Conservation (phyloP, 2,888 invertebrate genomes). For the Drosophila diplacantha region DNA sequence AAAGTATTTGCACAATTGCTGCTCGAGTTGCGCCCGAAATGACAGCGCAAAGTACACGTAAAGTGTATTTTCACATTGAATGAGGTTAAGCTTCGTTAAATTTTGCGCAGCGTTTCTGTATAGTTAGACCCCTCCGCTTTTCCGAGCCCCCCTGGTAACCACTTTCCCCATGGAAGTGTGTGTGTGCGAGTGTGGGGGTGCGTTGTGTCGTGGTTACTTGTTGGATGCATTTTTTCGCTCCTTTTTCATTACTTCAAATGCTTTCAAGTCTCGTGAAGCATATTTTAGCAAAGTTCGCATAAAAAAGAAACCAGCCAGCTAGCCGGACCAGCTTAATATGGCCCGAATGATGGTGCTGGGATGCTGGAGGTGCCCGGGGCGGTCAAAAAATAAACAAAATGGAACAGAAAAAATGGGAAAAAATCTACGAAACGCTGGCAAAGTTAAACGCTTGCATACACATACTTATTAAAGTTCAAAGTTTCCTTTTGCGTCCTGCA, state of each 20-base stretch:
- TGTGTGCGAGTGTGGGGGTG: conserved; percentile 9
- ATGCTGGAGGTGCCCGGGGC: neutral
- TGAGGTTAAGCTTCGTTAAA: conserved; percentile 74
- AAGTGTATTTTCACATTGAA: conserved; percentile 71
- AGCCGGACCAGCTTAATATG: conserved; percentile 22
- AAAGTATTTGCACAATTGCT: conserved; percentile 74
- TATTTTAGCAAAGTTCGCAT: conserved; percentile 61
- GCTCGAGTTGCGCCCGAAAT: conserved; percentile 67
- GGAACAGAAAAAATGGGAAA: conserved; percentile 2
- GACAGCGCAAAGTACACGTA: conserved; percentile 72
- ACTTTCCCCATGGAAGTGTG: neutral
- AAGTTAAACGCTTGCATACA: conserved; percentile 54
- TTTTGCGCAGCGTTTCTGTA: conserved; percentile 54
- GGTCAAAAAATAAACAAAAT: conserved; percentile 20
- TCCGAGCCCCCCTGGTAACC: neutral
- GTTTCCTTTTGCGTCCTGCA: conserved; percentile 44
- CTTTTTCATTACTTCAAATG: conserved; percentile 64
- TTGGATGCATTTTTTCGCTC: conserved; percentile 42
- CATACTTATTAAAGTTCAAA: conserved; percentile 56
- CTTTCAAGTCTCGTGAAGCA: conserved; percentile 67
- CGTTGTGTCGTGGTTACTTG: conserved; percentile 26
- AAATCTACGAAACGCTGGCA: conserved; percentile 47
- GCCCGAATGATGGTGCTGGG: conserved; percentile 1
- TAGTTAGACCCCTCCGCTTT: conserved; percentile 1
- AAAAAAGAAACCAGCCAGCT: conserved; percentile 45